These are phyloP conservation scores for Neotoma lepida DNA, from an alignment of 2,113 vertebrate species.

Conservation along the genomic window DNA sequence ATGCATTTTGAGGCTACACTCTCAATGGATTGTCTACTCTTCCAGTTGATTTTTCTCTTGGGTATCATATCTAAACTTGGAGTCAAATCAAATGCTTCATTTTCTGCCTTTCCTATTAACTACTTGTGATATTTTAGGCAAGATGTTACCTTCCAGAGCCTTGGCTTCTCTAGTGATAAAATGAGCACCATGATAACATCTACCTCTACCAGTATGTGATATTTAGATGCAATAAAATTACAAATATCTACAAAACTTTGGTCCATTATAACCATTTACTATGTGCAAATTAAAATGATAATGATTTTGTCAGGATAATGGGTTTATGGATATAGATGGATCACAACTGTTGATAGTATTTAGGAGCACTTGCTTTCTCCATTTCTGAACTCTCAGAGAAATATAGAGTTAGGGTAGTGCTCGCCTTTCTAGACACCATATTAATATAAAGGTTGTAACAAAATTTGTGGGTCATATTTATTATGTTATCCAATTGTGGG, in stretches of 20 bases:
- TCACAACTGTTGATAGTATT: not conserved
- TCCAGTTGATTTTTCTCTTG: not conserved
- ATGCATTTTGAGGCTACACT: conserved; percentile 22
- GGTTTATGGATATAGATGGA: conserved; percentile 20
- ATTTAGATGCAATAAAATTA: conserved; percentile 34
- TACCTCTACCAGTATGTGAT: not conserved
- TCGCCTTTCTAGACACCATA: not conserved
- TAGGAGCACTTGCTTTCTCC: not conserved
- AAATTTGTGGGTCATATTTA: conserved; percentile 22
- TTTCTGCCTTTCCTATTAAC: conserved; percentile 22
- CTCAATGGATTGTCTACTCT: conserved; percentile 31
- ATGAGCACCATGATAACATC: not conserved
- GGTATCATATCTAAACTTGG: not conserved
- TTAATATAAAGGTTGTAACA: not conserved
- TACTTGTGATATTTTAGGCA: conserved; percentile 8
- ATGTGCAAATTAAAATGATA: not conserved
- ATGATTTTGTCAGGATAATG: not conserved
- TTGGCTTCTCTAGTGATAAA: conserved; percentile 47
- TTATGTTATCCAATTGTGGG: not conserved
- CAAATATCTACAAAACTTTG: conserved; percentile 10
- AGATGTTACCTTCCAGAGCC: not conserved
- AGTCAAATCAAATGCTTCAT: conserved; percentile 21
- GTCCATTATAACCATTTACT: not conserved
- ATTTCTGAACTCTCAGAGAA: not conserved
- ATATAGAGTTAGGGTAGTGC: not conserved